Evolutionary conservation across 2,113 vertebrate species (phyloP).

Genomic region (Hypanus sabinus): DNA sequence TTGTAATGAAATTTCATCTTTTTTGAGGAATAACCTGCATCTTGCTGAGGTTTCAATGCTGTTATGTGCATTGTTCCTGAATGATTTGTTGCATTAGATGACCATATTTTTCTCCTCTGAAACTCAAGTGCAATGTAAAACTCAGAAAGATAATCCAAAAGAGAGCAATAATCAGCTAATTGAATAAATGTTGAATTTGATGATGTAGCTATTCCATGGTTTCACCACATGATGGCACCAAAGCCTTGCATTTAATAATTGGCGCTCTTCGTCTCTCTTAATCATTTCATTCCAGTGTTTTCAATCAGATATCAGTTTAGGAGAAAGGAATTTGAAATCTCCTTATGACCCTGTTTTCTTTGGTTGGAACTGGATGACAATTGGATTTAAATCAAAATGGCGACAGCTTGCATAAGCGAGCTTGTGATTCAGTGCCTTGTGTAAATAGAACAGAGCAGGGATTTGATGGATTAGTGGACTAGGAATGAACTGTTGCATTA

Average conservation of each 20-base stretch:
- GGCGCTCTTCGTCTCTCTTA: neutral
- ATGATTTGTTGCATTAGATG: neutral
- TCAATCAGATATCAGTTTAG: neutral
- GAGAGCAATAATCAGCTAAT: neutral
- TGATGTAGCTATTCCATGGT: neutral
- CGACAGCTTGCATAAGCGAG: neutral
- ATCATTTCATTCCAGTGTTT: neutral
- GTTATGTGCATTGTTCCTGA: neutral
- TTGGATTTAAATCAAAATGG: conserved; percentile 26
- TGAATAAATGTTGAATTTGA: neutral
- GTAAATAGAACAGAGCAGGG: neutral
- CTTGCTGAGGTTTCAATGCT: neutral
- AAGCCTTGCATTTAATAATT: neutral
- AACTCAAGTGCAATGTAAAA: neutral
- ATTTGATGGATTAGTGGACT: neutral
- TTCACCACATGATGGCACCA: conserved; percentile 22
- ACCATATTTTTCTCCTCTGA: neutral
- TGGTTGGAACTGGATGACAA: neutral
- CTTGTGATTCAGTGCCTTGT: conserved; percentile 7
- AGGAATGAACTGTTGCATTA: neutral
- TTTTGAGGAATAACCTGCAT: neutral
- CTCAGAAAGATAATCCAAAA: neutral
- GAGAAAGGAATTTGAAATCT: neutral
- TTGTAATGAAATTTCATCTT: no score
- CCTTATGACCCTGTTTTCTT: neutral